Percentiles rank a stretch among this genome's conserved stretches.
Conservation (phyloP, 2,797 vertebrate genomes). For the Rhabdomys pumilio region DNA sequence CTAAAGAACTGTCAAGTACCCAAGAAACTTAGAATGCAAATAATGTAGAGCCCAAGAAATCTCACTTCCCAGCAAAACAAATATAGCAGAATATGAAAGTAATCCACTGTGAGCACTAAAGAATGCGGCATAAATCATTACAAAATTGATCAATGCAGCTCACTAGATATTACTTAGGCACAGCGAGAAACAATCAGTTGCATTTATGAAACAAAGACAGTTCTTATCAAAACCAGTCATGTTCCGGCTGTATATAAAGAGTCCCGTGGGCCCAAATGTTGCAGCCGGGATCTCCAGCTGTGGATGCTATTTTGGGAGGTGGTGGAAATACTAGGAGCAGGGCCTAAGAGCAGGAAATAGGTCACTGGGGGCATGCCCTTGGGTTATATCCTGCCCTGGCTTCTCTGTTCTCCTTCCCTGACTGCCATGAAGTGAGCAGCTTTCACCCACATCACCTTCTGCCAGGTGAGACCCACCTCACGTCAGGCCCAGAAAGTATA, state of each 20-base stretch:
- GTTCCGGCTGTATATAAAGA: background rate
- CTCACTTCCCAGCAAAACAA: background rate
- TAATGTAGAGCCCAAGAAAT: background rate
- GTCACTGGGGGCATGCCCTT: constrained; percentile 9
- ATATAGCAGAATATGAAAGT: background rate
- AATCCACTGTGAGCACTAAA: background rate
- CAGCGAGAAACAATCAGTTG: background rate
- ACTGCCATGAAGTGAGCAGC: background rate
- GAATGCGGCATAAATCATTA: background rate
- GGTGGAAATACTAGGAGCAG: background rate
- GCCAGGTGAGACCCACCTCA: background rate
- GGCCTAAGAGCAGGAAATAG: background rate
- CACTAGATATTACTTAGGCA: constrained; percentile 12
- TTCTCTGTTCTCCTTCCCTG: background rate
- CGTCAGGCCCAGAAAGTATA: background rate
- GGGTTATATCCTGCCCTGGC: background rate
- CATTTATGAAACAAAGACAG: background rate
- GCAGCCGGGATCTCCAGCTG: background rate
- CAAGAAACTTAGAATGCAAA: constrained; percentile 10
- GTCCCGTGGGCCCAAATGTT: background rate
- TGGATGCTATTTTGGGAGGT: background rate
- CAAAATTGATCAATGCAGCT: background rate
- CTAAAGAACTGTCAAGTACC: background rate
- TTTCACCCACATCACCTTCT: background rate
- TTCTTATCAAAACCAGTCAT: background rate